Conservation (phyloP, 2,113 vertebrate genomes). For the Bathybates hornii region DNA sequence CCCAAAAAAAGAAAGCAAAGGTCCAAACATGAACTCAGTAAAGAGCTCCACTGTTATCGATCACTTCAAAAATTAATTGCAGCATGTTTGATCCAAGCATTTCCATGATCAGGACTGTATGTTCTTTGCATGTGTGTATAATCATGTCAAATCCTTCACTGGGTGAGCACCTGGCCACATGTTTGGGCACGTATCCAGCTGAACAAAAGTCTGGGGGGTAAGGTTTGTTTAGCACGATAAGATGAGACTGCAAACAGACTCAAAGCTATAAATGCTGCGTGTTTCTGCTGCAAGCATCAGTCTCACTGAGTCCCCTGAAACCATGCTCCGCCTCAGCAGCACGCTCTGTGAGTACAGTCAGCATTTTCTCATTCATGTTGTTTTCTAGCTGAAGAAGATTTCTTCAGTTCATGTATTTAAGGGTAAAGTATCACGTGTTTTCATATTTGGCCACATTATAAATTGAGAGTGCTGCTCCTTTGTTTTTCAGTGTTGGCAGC, state of each 20-base stretch:
- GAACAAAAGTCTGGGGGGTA: neutral
- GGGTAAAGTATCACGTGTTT: neutral
- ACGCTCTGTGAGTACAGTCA: neutral
- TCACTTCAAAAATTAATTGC: neutral
- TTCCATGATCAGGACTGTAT: neutral
- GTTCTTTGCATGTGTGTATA: neutral
- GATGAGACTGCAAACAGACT: neutral
- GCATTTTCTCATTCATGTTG: neutral
- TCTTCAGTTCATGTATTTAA: neutral
- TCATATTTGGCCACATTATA: neutral
- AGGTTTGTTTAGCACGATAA: neutral
- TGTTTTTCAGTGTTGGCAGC: constrained; percentile 24
- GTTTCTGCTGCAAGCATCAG: neutral
- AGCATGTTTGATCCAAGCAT: neutral
- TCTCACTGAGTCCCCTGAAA: neutral
- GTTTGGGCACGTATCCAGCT: neutral
- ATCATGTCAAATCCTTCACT: neutral
- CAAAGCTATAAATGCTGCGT: neutral
- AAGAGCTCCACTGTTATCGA: neutral
- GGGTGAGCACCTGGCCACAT: neutral
- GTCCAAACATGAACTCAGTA: neutral
- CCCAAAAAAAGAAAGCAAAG: neutral
- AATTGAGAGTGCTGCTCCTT: neutral
- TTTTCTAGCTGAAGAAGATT: neutral
- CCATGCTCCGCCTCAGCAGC: neutral